Base-by-base conservation (phyloP, 2,888 invertebrate genomes). In the Cosmopolites sordidus region DNA sequence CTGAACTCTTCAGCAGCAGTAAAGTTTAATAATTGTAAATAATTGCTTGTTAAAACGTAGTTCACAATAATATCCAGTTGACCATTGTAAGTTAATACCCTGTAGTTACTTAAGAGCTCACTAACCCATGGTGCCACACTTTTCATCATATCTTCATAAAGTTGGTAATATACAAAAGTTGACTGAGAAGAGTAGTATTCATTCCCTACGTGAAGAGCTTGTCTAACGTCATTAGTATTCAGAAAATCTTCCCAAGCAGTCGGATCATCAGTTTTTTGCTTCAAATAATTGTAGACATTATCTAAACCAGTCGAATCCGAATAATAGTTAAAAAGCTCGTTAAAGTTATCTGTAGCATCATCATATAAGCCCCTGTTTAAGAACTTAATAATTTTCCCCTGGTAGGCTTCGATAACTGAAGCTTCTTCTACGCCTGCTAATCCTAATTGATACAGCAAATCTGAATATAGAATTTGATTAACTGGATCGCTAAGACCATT, bases 1-100 rank as follows among this genome's bases (percentile, higher is more conserved):
- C 79, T 80, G 69, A 87, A 91, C 1, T 79, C 77, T 0, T 76
- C 76, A 0, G 83, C 74, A 0, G 79, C 81, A n/a, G 75, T 77
- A 75, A 89, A 91, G 29, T 84, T 78, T 2, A 91, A 75, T 16
- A 81, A 77, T 56, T 79, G 76, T 17, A 94, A 72, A 70, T 87
- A 91, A 66, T 85, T 86, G 16, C 86, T 80, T 0, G 92, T 92
- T 42, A 89, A 67, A 0, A 91, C 89, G 72, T 90, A 89, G 0
- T 91, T 89, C 0, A 92, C 87, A 58, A 92, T 89, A 11, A 94
- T 84, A 69, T 95, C 94, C 58, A 94, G 69, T 68, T 94, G 93
- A 0, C 94, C 94, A 67, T 83, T 92, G 70, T 92, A 94, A 49
- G 92, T 78, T 37, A 92, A 78, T 9, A 91, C 80, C 69, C 78